Evolutionary conservation across 2,797 vertebrate genomes (phyloP).

Genomic region (Poecilia picta): DNA sequence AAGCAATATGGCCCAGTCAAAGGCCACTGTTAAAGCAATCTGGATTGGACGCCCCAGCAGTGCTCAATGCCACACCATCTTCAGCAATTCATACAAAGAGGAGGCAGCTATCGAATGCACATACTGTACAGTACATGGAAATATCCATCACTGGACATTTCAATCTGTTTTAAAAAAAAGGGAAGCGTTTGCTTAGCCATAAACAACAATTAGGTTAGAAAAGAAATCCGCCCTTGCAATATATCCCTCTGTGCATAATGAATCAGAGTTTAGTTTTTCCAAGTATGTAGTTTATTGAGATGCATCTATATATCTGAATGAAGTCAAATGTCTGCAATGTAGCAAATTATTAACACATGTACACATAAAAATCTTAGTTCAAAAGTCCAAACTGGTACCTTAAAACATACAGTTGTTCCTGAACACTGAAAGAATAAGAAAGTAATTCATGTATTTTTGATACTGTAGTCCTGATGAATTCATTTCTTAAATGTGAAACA

Average conservation of each 20-base stretch:
- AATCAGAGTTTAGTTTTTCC: neutral
- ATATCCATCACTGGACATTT: neutral
- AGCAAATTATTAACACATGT: neutral
- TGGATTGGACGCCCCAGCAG: neutral
- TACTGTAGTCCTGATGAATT: neutral
- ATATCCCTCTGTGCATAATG: neutral
- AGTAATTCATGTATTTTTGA: neutral
- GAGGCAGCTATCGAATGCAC: neutral
- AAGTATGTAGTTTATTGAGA: neutral
- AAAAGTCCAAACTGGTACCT: neutral
- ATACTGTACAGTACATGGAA: neutral
- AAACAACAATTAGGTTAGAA: neutral
- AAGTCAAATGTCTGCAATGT: neutral
- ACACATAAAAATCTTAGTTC: neutral
- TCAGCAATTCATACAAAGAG: neutral
- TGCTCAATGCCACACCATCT: neutral
- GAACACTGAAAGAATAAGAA: slow-evolving; percentile 1
- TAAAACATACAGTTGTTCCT: neutral
- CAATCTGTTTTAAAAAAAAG: neutral
- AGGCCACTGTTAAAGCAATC: neutral
- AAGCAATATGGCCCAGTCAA: neutral
- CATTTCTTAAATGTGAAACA: neutral
- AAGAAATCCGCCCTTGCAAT: neutral
- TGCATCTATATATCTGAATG: neutral
- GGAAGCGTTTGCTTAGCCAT: neutral